Conservation (phyloP, 23 tunicate species). For the Styela plicata region DNA sequence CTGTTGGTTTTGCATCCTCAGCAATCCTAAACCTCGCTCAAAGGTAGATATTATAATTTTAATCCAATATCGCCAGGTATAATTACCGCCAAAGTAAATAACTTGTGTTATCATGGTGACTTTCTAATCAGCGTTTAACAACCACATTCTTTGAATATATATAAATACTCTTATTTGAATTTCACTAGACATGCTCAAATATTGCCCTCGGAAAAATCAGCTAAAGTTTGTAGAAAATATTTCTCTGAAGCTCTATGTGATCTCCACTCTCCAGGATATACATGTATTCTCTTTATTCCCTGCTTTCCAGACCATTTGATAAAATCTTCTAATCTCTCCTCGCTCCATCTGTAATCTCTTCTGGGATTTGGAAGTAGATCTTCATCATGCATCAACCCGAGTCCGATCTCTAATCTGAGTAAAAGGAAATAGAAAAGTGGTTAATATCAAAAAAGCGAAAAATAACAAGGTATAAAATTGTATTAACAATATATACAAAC, state of each 20-base stretch:
- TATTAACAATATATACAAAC: not conserved
- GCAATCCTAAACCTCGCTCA: too few relatives aligned
- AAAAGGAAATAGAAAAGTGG: not conserved
- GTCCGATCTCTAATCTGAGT: conserved; percentile 43
- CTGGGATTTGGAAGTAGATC: not conserved
- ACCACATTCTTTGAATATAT: too few relatives aligned
- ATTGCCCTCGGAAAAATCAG: conserved; percentile 12
- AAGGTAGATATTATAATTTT: too few relatives aligned
- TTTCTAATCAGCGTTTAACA: too few relatives aligned
- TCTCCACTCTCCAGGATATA: conserved; percentile 41
- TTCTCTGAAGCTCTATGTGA: not conserved
- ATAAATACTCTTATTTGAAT: too few relatives aligned
- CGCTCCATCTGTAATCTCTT: conserved; percentile 32
- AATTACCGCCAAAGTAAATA: too few relatives aligned
- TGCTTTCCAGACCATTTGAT: conserved; percentile 9
- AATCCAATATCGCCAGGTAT: too few relatives aligned
- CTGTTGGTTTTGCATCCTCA: too few relatives aligned
- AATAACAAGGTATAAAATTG: too few relatives aligned
- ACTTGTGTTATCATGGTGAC: too few relatives aligned
- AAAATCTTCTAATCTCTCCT: conserved; percentile 27
- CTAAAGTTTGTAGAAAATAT: conserved; percentile 18
- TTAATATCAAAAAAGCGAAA: too few relatives aligned
- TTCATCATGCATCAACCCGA: conserved; percentile 28
- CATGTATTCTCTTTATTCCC: conserved; percentile 24
- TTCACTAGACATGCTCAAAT: too few relatives aligned